Percentiles rank a stretch among this genome's conserved stretches.
Evolutionary conservation across 2,797 vertebrate species (phyloP).

Genomic region (Pipistrellus nathusii): DNA sequence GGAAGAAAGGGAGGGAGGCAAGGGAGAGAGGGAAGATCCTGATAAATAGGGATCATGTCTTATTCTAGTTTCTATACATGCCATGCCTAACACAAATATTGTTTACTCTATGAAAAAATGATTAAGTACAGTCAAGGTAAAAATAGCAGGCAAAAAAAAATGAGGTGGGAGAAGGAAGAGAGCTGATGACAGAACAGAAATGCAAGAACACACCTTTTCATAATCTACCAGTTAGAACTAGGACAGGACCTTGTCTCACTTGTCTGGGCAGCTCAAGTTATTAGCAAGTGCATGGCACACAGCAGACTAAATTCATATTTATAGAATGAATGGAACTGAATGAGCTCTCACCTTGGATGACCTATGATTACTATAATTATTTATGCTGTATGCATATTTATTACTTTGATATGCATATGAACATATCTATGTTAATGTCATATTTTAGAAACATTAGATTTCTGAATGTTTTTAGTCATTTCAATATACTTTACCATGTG

Average conservation of each 20-base stretch:
- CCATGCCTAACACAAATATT: background rate
- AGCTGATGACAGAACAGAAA: constrained; percentile 14
- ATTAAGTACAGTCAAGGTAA: background rate
- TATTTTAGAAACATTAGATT: constrained; percentile 6
- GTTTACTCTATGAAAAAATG: background rate
- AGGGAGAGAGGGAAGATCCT: background rate
- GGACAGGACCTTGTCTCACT: background rate
- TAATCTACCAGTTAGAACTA: background rate
- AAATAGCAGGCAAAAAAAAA: constrained; percentile 40
- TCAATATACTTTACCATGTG: background rate
- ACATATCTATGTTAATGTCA: background rate
- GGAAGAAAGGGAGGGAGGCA: too few relatives aligned
- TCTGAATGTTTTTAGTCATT: background rate
- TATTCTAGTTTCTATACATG: background rate
- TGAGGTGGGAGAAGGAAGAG: background rate
- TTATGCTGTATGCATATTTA: background rate
- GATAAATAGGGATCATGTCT: background rate
- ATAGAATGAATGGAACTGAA: constrained; percentile 5
- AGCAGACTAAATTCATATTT: background rate
- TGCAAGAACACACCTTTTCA: background rate
- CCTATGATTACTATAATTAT: background rate
- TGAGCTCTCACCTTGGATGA: background rate
- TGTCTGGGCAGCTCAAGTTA: background rate
- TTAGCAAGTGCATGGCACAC: background rate
- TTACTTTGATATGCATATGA: background rate